Conservation (phyloP, 1,140 invertebrate genomes). For the Aphaenogaster rudis region DNA sequence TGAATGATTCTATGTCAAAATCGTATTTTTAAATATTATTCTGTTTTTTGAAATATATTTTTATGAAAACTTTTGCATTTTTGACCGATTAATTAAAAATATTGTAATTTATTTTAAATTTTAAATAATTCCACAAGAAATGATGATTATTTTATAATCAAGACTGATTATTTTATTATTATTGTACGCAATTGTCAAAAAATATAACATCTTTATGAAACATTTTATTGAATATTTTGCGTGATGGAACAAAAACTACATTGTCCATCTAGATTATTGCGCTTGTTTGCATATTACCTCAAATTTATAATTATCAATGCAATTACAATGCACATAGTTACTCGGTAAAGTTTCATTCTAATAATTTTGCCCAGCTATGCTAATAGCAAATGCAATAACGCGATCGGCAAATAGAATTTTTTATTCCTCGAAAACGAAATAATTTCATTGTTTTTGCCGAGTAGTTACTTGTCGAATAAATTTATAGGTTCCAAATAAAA, state of each 20-base stretch:
- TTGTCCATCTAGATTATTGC: slow-evolving; percentile 8
- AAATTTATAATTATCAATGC: background rate
- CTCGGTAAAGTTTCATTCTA: background rate
- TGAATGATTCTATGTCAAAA: background rate
- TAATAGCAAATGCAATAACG: background rate
- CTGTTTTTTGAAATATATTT: background rate
- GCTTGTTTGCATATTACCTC: slow-evolving; percentile 2
- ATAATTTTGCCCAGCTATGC: slow-evolving; percentile 7
- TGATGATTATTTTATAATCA: slow-evolving; percentile 1
- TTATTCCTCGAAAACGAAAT: background rate
- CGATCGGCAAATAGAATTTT: background rate
- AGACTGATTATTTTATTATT: background rate
- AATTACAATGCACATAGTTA: background rate
- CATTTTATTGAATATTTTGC: slow-evolving; percentile 12
- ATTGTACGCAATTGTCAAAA: background rate
- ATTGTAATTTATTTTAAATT: background rate
- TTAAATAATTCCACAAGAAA: slow-evolving; percentile 3
- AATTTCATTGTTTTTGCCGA: background rate
- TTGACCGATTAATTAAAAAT: background rate
- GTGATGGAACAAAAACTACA: background rate
- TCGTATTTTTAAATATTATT: background rate
- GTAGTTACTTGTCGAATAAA: background rate
- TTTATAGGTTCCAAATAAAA: background rate
- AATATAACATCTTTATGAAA: background rate
- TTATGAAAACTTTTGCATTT: background rate